A percentile compares a stretch with the other conserved stretches of the same genome.
These are phyloP conservation scores for Candidula unifasciata DNA, from an alignment of 2,888 invertebrate genomes.

Conservation along the genomic window DNA sequence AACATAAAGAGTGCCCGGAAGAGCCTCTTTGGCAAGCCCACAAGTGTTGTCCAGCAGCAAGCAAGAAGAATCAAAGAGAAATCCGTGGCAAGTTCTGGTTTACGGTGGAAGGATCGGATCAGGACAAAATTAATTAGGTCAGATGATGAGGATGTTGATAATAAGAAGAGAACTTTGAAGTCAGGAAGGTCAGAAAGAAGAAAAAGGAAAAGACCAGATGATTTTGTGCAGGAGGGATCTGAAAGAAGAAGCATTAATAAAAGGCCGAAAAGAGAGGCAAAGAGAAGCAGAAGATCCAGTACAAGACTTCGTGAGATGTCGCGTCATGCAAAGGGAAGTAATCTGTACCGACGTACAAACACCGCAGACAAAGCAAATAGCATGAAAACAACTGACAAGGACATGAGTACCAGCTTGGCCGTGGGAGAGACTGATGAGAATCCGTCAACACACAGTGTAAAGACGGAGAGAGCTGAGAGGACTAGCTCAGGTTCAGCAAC, in stretches of 20 bases:
- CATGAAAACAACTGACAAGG: constrained; percentile 5
- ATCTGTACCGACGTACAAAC: not conserved
- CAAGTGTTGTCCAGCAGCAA: constrained; percentile 36
- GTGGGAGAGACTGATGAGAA: not conserved
- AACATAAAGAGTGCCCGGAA: constrained; percentile 47
- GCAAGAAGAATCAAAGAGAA: constrained; percentile 32
- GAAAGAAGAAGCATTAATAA: constrained; percentile 37
- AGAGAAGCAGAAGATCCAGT: constrained; percentile 25
- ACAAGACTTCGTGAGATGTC: not conserved
- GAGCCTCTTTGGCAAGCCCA: constrained; percentile 39
- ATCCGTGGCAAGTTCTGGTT: constrained; percentile 2
- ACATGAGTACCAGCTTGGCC: not conserved
- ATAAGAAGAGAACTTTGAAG: constrained; percentile 25
- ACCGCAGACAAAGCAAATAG: not conserved
- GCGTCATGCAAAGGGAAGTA: not conserved
- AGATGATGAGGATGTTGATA: constrained; percentile 25
- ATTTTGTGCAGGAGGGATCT: not conserved
- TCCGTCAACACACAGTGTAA: not conserved
- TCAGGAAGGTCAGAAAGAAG: constrained; percentile 15
- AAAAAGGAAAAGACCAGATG: constrained; percentile 21
- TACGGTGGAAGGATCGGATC: constrained; percentile 3
- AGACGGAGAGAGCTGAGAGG: not conserved
- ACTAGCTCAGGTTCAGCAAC: not conserved
- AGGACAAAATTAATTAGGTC: constrained; percentile 11
- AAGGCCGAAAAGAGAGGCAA: constrained; percentile 2